Percentiles rank a stretch among this genome's conserved stretches.
Evolutionary conservation across 2,888 invertebrate genomes (phyloP).

Genomic region (Pardosa pseudoannulata): DNA sequence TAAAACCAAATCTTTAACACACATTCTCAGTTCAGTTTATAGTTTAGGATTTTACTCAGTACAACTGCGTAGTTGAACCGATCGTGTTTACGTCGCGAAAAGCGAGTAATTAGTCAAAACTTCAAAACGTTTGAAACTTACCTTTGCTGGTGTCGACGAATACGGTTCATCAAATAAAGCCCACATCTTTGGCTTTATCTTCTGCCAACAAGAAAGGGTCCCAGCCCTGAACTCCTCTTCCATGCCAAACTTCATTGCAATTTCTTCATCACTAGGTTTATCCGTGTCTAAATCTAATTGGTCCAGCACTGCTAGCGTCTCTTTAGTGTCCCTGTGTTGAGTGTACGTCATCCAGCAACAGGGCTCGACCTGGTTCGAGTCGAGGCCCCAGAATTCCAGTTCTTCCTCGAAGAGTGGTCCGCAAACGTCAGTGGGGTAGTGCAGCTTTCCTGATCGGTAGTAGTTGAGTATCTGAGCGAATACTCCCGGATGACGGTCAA

Average conservation of each 20-base stretch:
- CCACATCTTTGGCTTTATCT: conserved; percentile 98
- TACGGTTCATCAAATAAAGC: conserved; percentile 99
- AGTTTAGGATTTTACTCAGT: no score
- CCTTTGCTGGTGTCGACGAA: conserved; percentile 84
- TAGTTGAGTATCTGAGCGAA: conserved; percentile 97
- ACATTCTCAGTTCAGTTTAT: no score
- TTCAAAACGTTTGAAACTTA: no score
- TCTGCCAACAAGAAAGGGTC: conserved; percentile 96
- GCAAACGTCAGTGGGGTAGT: conserved; percentile 99
- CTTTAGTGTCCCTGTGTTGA: conserved; percentile 98
- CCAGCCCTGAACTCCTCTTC: conserved; percentile 95
- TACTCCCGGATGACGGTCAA: conserved; percentile 95
- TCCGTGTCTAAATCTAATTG: conserved; percentile 98
- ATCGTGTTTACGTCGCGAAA: no score
- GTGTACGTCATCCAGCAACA: conserved; percentile 99
- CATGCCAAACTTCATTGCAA: conserved; percentile 97
- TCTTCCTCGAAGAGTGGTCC: conserved; percentile 99
- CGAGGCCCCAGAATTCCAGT: conserved; percentile 99
- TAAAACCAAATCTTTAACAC: no score
- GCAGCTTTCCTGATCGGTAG: conserved; percentile 98
- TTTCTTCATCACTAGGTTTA: conserved; percentile 97
- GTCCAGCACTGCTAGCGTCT: conserved; percentile 97
- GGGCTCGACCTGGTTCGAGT: conserved; percentile 99
- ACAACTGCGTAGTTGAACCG: no score
- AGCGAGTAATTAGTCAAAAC: no score